These are phyloP conservation scores for Bicyclus anynana DNA, from an alignment of 1,140 invertebrate species.

Conservation along the genomic window DNA sequence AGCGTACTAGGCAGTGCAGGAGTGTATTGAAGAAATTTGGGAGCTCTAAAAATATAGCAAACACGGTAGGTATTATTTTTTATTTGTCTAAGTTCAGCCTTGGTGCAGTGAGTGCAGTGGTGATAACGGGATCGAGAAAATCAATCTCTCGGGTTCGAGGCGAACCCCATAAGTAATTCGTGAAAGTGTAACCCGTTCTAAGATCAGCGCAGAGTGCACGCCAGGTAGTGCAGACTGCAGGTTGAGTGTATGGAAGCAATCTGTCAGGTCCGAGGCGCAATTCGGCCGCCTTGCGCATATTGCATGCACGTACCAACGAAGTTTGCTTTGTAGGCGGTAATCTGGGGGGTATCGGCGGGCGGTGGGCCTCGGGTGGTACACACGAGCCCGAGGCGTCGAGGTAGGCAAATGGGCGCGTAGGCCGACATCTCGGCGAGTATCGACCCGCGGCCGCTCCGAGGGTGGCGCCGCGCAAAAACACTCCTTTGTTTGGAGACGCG, in stretches of 20 bases:
- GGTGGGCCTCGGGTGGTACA: conserved; percentile 70
- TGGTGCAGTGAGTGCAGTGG: too few species aligned
- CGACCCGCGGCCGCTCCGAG: conserved; percentile 61
- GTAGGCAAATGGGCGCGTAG: conserved; percentile 73
- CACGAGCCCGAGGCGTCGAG: conserved; percentile 72
- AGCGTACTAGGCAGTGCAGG: too few species aligned
- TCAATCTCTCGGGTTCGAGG: too few species aligned
- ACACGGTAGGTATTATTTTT: too few species aligned
- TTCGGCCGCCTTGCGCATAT: conserved; percentile 73
- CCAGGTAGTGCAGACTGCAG: too few species aligned
- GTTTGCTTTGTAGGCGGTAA: conserved; percentile 76
- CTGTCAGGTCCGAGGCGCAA: conserved; percentile 56
- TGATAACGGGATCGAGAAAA: too few species aligned
- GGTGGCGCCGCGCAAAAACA: conserved; percentile 65
- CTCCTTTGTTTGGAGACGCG: conserved; percentile 60
- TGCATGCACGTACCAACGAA: conserved; percentile 76
- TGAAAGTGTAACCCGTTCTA: conserved; percentile 34
- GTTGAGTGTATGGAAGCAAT: conserved; percentile 65
- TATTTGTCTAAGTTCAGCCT: too few species aligned
- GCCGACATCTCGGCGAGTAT: conserved; percentile 72
- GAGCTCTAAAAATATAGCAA: too few species aligned
- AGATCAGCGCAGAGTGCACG: conserved; percentile 39
- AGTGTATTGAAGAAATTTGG: too few species aligned
- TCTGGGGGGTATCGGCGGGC: conserved; percentile 68
- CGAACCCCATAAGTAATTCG: too few species aligned